A percentile compares a stretch with the other conserved stretches of the same genome.
Conservation (phyloP, 2,888 invertebrate genomes). For the Drosophila mettleri region DNA sequence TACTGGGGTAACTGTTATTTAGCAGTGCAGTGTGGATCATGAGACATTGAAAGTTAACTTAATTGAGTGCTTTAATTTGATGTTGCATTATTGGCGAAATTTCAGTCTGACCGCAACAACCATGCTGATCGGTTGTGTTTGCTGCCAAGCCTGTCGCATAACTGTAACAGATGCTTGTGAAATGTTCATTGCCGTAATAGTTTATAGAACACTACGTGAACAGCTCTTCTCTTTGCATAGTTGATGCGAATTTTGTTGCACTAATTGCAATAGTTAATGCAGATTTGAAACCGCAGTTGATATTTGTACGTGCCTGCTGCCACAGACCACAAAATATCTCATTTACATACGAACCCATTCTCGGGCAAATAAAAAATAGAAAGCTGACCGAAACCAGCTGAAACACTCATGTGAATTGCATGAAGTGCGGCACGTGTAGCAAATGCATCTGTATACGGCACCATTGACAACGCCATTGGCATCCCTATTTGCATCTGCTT, state of each 20-base stretch:
- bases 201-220: conserved; percentile 67
- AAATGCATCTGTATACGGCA: conserved; percentile 23
- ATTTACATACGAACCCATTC: conserved; percentile 64
- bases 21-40: background rate
- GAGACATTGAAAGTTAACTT: background rate
- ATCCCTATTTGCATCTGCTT: conserved; percentile 14
- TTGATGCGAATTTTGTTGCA: conserved; percentile 76
- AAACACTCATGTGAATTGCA: conserved; percentile 75
- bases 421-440: conserved; percentile 72
- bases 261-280: conserved; percentile 81
- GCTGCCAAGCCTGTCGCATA: background rate
- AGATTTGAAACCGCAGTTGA: conserved; percentile 75
- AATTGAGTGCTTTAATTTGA: background rate
- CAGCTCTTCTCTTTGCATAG: conserved; percentile 79
- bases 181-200: conserved; percentile 43
- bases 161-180: conserved; percentile 45
- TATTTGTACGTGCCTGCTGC: conserved; percentile 11
- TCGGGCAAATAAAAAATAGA: conserved; percentile 5
- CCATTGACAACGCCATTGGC: conserved; percentile 6
- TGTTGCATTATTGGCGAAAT: background rate
- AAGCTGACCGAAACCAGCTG: conserved; percentile 53
- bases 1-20: no score
- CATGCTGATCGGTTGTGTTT: background rate
- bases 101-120: background rate
- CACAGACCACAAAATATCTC: conserved; percentile 65